phyloP scores from a whole-genome alignment of 2,797 vertebrate species.

The Gallirallus australis region DNA sequence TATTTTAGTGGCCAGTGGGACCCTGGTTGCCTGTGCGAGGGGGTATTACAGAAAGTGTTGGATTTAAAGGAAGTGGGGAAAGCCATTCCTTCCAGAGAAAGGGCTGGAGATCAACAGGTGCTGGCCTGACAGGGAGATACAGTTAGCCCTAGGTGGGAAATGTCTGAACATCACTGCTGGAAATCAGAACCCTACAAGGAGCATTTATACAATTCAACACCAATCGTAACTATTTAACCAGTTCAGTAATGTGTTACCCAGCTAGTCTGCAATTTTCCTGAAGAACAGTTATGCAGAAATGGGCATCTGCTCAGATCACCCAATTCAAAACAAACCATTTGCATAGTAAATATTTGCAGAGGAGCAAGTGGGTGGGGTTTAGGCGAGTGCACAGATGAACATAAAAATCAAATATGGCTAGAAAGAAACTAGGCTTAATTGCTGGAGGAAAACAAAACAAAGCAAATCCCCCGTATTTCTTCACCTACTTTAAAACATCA shows the following conservation, averaged over 20 bases:
- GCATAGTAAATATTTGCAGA: constrained; percentile 82
- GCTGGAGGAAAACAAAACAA: constrained; percentile 62
- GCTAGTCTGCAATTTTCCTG: constrained; percentile 71
- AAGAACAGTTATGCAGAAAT: constrained; percentile 74
- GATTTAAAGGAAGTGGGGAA: constrained; percentile 36
- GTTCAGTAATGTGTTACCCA: constrained; percentile 65
- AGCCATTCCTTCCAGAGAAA: not conserved
- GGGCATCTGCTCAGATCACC: constrained; percentile 79
- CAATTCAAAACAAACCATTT: constrained; percentile 81
- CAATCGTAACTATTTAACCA: constrained; percentile 65
- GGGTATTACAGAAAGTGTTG: constrained; percentile 42
- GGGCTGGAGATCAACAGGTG: not conserved
- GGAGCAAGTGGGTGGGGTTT: constrained; percentile 80
- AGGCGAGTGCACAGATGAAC: constrained; percentile 81
- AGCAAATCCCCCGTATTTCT: constrained; percentile 49
- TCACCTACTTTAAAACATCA: constrained; percentile 77
- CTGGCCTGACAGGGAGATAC: not conserved
- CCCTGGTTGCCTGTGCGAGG: constrained; percentile 38
- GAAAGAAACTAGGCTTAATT: constrained; percentile 81
- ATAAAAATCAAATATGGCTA: constrained; percentile 82
- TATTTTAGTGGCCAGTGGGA: constrained; percentile 32
- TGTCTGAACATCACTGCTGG: not conserved
- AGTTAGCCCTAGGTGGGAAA: constrained; percentile 6
- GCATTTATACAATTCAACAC: constrained; percentile 63
- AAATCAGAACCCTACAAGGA: constrained; percentile 40